Evolutionary conservation across 2,113 vertebrate species (phyloP), one percentile per base, ranked within the genome.

Genomic region (Hemibagrus wyckioides): DNA sequence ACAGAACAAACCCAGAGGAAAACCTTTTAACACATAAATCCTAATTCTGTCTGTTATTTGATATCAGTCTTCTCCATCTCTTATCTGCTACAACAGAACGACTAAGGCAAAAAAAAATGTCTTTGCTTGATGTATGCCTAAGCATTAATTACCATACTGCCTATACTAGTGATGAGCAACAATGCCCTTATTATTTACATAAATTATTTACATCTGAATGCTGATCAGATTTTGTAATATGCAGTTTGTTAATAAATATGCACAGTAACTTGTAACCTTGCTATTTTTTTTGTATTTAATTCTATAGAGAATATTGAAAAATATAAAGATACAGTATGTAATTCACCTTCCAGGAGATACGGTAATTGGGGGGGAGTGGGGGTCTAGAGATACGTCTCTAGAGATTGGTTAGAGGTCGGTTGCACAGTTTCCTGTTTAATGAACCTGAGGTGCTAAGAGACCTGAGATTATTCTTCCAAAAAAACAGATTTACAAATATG

Each of bases 191-290:
- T 28, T 75, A 82, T 83, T 63, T 39, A 76, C 63, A 65, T 80
- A 75, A 75, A 21, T 83, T 57, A 87, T 76, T 75, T 56, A 57
- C 23, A 56, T 48, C 52, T 75, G 28, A 61, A 76, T 56, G 67
- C 39, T 6, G 41, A 82, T 59, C 56, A 28, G 59, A 80, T 23
- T 77, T 57, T 76, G n/a, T 77, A 82, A 81, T 79, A 87, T 63
- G 2, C 79, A n/a, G 59, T 82, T 85, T 87, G 57, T 65, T 77
- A 69, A 87, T 89, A 85, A 87, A 81, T 52, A 63, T 69, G 54
- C 56, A 76, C 63, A 61, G 30, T 41, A 85, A 82, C 21, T 67
- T 30, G n/a, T n/a, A 48, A 44, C 13, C 17, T 39, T 69, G 76
- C 33, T 2, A 52, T 52, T 28, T 50, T 59, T 52, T 28, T 50